These are phyloP conservation scores for Myotis yumanensis DNA, from an alignment of 2,113 vertebrate species.

Conservation along the genomic window DNA sequence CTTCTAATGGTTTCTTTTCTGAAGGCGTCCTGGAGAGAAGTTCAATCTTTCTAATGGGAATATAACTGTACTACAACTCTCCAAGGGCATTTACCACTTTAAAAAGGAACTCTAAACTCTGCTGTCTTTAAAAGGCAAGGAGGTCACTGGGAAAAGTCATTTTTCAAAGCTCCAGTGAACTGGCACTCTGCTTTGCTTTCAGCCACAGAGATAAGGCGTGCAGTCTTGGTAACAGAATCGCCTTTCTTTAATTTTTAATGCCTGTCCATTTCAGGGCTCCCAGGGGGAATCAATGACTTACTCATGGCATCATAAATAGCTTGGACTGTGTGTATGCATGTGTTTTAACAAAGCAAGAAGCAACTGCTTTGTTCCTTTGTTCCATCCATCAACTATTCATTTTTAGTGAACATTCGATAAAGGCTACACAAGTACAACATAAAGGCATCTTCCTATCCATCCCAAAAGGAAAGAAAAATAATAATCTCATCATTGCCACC, in stretches of 20 bases:
- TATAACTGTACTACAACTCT: slow-evolving; percentile 70
- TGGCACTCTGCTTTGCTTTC: slow-evolving; percentile 75
- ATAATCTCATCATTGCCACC: slow-evolving; percentile 49
- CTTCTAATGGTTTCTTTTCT: slow-evolving; percentile 77
- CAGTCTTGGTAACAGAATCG: slow-evolving; percentile 64
- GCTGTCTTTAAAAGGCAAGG: slow-evolving; percentile 75
- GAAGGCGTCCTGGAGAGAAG: slow-evolving; percentile 65
- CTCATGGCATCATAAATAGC: slow-evolving; percentile 66
- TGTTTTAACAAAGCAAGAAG: slow-evolving; percentile 24
- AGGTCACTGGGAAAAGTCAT: slow-evolving; percentile 77
- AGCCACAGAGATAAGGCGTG: slow-evolving; percentile 72
- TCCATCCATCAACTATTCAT: slow-evolving; percentile 22
- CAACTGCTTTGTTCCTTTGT: neutral
- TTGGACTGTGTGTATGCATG: neutral
- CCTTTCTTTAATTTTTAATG: slow-evolving; percentile 81
- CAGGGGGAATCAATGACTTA: slow-evolving; percentile 65
- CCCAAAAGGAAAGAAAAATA: neutral
- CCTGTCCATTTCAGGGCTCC: slow-evolving; percentile 70
- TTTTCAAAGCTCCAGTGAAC: slow-evolving; percentile 80
- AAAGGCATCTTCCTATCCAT: slow-evolving; percentile 8
- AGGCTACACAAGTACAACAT: neutral
- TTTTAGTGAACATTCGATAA: slow-evolving; percentile 38
- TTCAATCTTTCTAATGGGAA: slow-evolving; percentile 76
- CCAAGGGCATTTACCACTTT: slow-evolving; percentile 74
- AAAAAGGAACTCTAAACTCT: slow-evolving; percentile 70